Conservation (phyloP, 2,888 invertebrate genomes). For the Cataglyphis altisquamis region DNA sequence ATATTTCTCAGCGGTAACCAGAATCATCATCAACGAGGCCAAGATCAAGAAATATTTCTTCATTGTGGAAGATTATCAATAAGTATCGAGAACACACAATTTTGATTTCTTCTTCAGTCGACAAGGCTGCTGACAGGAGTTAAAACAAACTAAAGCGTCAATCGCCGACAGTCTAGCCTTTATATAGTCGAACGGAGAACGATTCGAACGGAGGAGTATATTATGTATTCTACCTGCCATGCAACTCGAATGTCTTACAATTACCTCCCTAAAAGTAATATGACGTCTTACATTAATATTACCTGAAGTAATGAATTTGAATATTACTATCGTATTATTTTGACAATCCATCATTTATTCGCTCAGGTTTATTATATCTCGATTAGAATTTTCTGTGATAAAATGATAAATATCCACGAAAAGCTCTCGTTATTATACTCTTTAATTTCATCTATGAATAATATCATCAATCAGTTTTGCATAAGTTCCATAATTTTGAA, state of each 20-base stretch:
- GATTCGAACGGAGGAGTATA: conserved; percentile 28
- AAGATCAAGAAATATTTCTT: conserved; percentile 71
- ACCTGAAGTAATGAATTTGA: background rate
- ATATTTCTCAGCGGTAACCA: conserved; percentile 84
- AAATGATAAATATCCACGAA: background rate
- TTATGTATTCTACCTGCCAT: background rate
- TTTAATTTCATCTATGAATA: background rate
- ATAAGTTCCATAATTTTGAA: conserved; percentile 27
- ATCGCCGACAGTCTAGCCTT: conserved; percentile 52
- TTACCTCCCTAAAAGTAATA: background rate
- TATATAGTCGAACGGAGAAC: conserved; percentile 53
- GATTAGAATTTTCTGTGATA: background rate
- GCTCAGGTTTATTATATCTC: background rate
- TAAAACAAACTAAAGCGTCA: conserved; percentile 24
- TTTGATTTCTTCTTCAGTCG: conserved; percentile 5
- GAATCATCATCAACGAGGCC: conserved; percentile 69
- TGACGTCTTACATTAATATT: background rate
- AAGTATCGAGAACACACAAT: conserved; percentile 5
- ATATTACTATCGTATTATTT: background rate
- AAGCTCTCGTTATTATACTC: background rate
- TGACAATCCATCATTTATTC: background rate
- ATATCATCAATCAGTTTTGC: background rate
- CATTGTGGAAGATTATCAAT: conserved; percentile 64
- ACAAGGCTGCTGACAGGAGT: conserved; percentile 28
- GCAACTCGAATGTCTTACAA: conserved; percentile 7